Base-by-base conservation (phyloP, 2,888 invertebrate genomes). In the Cyclophora albipunctata region DNA sequence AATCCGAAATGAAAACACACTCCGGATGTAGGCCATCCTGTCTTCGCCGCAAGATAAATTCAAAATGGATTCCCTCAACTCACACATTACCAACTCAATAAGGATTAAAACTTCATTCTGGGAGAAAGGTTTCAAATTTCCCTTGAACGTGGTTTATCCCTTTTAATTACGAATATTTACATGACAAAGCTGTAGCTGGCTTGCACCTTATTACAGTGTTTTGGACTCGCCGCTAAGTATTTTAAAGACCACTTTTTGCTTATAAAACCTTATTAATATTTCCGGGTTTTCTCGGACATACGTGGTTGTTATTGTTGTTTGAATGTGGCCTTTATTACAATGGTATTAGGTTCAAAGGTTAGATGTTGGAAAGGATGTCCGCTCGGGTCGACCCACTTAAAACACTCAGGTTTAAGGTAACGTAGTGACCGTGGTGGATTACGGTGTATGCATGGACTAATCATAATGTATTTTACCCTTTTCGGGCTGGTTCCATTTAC, bases 1-100 rank as follows among this genome's bases (percentile, higher is more conserved):
- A 87, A 87, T 86, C 86, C 84, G 79, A 83, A 84, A 87, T 78
- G 84, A 86, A 86, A 87, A 87, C 85, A 87, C 73, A 66, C 71
- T 73, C 71, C 69, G 69, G 71, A 84, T 83, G 76, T 84, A 76
- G 86, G 85, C 76, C 80, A 80, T 71, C 72, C 71, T 73, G 74
- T 75, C 77, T 69, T 66, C 69, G 60, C 64, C 68, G 63, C 66
- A 73, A 78, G 81, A 81, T 82, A 83, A 80, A 84, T 81, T 81
- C 81, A 68, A 77, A 84, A 81, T 81, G 80, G 81, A 78, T 81
- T 78, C 73, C 69, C 68, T 64, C 68, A 67, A 67, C 69, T 68
- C 70, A 80, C 74, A 70, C 72, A 78, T 82, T 78, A 81, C 74
- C 73, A 78, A 81, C 83, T 84, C 84, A 77, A 84, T 85, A 82